Conservation (phyloP, 2,797 vertebrate species). For the Natrix natrix region DNA sequence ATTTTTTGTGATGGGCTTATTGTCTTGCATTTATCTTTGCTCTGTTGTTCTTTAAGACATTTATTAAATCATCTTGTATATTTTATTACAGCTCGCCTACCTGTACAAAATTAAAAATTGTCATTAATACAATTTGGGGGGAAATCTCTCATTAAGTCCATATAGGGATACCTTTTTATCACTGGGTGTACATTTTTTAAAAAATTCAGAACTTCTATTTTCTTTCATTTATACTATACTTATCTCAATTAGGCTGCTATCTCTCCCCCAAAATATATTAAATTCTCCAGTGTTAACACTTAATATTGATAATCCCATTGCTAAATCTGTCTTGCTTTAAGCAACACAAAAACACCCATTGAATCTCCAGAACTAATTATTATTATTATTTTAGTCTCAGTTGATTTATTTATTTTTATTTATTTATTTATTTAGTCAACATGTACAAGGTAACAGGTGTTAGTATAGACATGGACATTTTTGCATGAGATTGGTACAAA, state of each 20-base stretch:
- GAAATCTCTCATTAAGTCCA: neutral
- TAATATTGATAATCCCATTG: neutral
- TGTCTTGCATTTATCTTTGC: slow-evolving; percentile 3
- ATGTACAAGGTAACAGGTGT: too few species aligned
- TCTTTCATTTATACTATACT: neutral
- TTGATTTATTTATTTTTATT: too few species aligned
- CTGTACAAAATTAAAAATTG: neutral
- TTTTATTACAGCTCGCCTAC: neutral
- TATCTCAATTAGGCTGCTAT: neutral
- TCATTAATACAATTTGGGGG: neutral
- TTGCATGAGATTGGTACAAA: too few species aligned
- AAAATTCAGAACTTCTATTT: neutral
- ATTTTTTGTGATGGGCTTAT: neutral
- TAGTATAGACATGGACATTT: too few species aligned
- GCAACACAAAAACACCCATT: neutral
- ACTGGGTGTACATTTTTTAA: neutral
- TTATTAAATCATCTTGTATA: neutral
- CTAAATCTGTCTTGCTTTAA: neutral
- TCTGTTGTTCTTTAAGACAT: neutral
- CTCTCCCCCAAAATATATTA: neutral
- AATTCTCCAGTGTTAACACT: neutral
- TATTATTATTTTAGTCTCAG: too few species aligned
- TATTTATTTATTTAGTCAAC: too few species aligned
- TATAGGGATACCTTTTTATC: neutral
- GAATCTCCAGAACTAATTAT: neutral